Evolutionary conservation across 2,888 invertebrate species (phyloP).

Genomic region (Diogma glabrata): DNA sequence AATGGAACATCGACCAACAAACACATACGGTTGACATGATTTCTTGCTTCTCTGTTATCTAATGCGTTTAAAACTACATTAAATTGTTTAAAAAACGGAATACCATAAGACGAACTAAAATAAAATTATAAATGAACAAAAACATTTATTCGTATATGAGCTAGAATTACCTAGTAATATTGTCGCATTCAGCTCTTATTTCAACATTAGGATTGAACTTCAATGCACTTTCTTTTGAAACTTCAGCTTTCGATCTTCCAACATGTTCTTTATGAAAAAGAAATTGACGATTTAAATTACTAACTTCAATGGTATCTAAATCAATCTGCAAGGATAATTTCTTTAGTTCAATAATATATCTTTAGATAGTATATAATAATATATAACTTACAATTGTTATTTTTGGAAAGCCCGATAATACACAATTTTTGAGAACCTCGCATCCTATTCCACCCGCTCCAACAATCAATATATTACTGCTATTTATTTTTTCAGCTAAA

Average conservation of each 20-base stretch:
- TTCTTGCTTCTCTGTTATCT: conserved; percentile 91
- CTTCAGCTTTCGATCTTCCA: conserved; percentile 89
- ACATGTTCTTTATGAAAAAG: conserved; percentile 98
- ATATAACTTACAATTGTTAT: conserved; percentile 78
- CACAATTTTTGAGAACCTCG: conserved; percentile 94
- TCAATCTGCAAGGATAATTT: conserved; percentile 68
- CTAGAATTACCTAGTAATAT: conserved; percentile 64
- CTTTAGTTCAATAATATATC: neutral
- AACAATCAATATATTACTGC: conserved; percentile 70
- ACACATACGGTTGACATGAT: conserved; percentile 98
- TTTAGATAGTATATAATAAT: neutral
- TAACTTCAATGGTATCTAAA: conserved; percentile 98
- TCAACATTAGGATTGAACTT: conserved; percentile 79
- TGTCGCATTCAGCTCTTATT: conserved; percentile 85
- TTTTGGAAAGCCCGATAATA: conserved; percentile 81
- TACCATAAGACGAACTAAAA: conserved; percentile 76
- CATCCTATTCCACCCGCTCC: conserved; percentile 99
- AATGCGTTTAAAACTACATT: conserved; percentile 89
- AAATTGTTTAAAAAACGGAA: conserved; percentile 85
- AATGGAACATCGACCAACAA: conserved; percentile 87
- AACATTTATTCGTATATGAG: conserved; percentile 3
- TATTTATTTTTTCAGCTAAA: conserved; percentile 51
- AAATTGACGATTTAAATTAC: conserved; percentile 97
- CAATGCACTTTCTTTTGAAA: conserved; percentile 81
- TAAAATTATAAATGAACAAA: conserved; percentile 16